Conservation (phyloP, 92 coral and sea anemone species). For the Epizoanthus illoricatus region DNA sequence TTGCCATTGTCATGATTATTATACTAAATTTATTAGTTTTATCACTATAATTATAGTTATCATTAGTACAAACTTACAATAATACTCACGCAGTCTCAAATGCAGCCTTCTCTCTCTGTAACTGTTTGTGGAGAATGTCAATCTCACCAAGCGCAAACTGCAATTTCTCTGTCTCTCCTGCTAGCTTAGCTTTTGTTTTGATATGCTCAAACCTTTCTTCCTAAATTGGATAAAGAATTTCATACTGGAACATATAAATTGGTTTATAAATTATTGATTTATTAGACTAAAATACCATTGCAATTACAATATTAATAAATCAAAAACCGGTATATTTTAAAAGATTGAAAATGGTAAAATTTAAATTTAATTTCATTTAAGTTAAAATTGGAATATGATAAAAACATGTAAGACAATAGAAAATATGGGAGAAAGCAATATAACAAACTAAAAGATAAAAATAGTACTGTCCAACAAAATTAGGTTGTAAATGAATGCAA, state of each 20-base stretch:
- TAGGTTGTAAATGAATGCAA: no score
- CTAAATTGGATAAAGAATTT: conserved; percentile 35
- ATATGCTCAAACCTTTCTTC: conserved; percentile 94
- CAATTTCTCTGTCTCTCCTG: conserved; percentile 88
- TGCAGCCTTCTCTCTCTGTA: conserved; percentile 85
- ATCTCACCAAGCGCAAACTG: conserved; percentile 99
- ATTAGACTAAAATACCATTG: not conserved
- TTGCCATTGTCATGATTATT: no score
- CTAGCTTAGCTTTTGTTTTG: conserved; percentile 92
- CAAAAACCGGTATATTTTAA: no score
- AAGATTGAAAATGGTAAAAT: no score
- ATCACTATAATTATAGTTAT: not conserved
- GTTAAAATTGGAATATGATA: no score
- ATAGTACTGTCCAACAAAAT: no score
- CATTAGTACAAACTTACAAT: not conserved
- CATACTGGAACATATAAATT: not conserved
- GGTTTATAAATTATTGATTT: not conserved
- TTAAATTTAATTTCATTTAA: no score
- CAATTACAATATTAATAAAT: no score
- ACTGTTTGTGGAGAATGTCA: conserved; percentile 81
- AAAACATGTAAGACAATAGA: no score
- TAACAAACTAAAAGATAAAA: no score
- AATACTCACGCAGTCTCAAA: conserved; percentile 93
- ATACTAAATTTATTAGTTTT: not conserved
- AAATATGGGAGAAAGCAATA: no score